Conservation (phyloP, 2,113 vertebrate genomes). For the Canis aureus region DNA sequence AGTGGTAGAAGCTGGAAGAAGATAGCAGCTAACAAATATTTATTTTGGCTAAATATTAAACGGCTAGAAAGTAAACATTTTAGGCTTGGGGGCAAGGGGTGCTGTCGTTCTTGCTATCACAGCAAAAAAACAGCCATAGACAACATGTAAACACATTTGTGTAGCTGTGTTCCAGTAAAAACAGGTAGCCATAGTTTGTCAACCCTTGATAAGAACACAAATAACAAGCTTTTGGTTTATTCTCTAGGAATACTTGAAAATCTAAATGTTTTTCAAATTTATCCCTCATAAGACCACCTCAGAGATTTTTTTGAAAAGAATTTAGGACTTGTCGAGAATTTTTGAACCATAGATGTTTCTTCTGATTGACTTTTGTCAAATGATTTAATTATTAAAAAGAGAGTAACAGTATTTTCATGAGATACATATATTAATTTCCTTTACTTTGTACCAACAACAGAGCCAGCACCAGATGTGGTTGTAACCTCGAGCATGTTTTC, state of each 20-base stretch:
- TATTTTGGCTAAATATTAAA: conserved; percentile 46
- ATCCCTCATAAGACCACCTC: neutral
- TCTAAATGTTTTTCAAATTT: neutral
- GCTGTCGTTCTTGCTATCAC: neutral
- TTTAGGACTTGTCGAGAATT: conserved; percentile 45
- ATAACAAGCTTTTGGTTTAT: conserved; percentile 29
- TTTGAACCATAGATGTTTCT: conserved; percentile 36
- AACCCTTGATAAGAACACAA: neutral
- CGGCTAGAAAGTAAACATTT: neutral
- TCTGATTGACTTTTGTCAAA: neutral
- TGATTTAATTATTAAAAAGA: conserved; percentile 21
- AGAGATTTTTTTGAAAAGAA: neutral
- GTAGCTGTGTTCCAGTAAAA: neutral
- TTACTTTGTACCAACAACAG: conserved; percentile 23
- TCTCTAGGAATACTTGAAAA: neutral
- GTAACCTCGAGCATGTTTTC: conserved; percentile 32
- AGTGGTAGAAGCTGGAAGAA: conserved; percentile 1
- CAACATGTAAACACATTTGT: neutral
- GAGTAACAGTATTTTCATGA: conserved; percentile 19
- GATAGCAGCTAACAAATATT: conserved; percentile 1
- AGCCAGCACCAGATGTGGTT: neutral
- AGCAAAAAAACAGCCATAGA: neutral
- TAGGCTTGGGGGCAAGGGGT: neutral
- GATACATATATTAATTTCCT: conserved; percentile 11
- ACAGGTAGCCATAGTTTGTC: neutral